Base-by-base conservation (phyloP, 1,140 invertebrate genomes). In the Brachionus calyciflorus region DNA sequence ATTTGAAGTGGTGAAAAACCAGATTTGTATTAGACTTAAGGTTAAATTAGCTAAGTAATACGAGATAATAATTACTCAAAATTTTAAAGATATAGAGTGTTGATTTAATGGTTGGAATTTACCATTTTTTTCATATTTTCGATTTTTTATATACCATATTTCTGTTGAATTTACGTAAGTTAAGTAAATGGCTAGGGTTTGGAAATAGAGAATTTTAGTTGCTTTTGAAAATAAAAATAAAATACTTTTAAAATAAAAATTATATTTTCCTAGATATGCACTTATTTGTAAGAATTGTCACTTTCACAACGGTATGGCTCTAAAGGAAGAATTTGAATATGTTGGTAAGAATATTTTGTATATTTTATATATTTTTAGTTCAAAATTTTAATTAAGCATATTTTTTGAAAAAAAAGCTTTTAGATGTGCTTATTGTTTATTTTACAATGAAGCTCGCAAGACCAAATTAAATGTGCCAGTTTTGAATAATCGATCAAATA, bases 231-330 rank as follows among this genome's bases (percentile, higher is more conserved):
- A 9, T 12, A 57, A 57, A 17, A n/a, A 17, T 12, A 57, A 57
- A 57, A 57, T 30, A 53, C 14, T 7, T 5, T 3, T 33, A 1
- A 21, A 33, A 33, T 46, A 55, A 55, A 33, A 37, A 26, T 30
- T 19, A 26, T 75, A 10, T 28, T n/a, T 12, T 14, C 26, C 3
- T 28, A 76, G 94, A 79, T 97, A 91, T 85, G 96, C 94, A 41
- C 88, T 99, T 60, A 95, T 99, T 81, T 99, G 96, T 85, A 88
- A 88, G 33, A 87, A 91, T 77, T 99, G 96, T 83, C 88, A 88
- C 77, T 90, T 90, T 10, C 96, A 98, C 83, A 98, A 99, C 87
- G 96, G 96, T 79, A 97, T 99, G 94, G 92, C 94, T 17, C 87
- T 96, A 5, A 89, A 90, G 81, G 95, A 98, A 84, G 96, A 98